phyloP scores from a whole-genome alignment of 1,140 invertebrate genomes.

The Achatina immaculata region DNA sequence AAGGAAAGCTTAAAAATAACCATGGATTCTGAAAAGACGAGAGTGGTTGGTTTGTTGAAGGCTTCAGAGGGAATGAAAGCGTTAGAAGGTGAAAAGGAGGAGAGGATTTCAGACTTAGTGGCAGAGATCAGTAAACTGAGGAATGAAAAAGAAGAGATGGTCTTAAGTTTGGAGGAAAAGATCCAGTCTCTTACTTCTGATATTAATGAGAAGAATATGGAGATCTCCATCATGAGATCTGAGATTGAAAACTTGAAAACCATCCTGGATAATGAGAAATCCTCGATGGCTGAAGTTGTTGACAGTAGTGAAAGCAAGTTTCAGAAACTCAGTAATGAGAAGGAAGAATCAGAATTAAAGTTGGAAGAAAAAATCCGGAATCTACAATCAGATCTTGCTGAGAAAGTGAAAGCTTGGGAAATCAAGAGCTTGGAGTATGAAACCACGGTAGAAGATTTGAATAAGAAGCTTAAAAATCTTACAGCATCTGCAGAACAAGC shows the following conservation, averaged over 20 bases:
- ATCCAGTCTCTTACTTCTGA: background rate
- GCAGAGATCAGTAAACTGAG: slow-evolving; percentile 1
- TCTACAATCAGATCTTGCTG: background rate
- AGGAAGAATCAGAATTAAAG: background rate
- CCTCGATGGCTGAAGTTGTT: background rate
- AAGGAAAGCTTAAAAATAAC: slow-evolving; percentile 1
- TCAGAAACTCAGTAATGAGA: background rate
- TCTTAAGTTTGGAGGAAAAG: background rate
- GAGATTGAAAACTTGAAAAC: slow-evolving; percentile 1
- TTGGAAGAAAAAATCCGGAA: background rate
- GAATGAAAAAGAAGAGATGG: background rate
- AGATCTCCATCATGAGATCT: background rate
- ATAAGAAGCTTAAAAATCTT: background rate
- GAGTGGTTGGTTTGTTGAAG: slow-evolving; percentile 17
- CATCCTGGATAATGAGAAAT: background rate
- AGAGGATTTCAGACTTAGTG: slow-evolving; percentile 3
- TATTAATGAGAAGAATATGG: background rate
- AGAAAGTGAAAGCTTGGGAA: slow-evolving; percentile 17
- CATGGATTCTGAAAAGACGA: slow-evolving; percentile 13
- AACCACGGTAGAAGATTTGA: background rate
- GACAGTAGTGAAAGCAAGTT: background rate
- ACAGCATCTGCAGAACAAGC: background rate
- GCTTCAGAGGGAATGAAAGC: slow-evolving; percentile 19
- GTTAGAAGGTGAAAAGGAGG: slow-evolving; percentile 19
- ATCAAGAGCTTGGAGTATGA: slow-evolving; percentile 26